Base-by-base conservation (phyloP, 2,113 vertebrate genomes). In the Solea senegalensis region DNA sequence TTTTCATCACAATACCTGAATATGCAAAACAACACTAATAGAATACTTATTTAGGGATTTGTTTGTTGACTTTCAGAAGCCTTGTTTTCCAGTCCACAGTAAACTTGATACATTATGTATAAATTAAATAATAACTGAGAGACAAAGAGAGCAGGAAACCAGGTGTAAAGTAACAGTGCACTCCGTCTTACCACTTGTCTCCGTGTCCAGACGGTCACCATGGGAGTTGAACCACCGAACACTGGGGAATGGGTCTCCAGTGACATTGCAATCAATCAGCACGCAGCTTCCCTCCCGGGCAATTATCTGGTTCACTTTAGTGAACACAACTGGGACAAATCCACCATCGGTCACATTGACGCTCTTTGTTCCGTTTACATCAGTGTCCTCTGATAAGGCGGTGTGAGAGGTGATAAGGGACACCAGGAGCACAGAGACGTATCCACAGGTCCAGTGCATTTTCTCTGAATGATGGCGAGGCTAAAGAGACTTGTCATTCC, bases 171-270 rank as follows among this genome's bases (percentile, higher is more conserved):
- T 68, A 50, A 57, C 64, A 51, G 56, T 12, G 9, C 8, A 2
- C 3, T 15, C 0, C 34, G 15, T 71, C 90, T 91, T 66, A 94
- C 84, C 90, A 0, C 82, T 81, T 0, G 78, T 88, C 0, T 95
- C 93, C 1, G 93, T 93, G 72, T 94, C 91, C 81, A 98, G 90
- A 59, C 94, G 89, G 55, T 16, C 86, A 48, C 97, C 95, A 0
- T 96, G 93, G 45, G 97, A 99, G 86, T 97, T 97, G 88, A 96
- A 98, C 98, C 98, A 99, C 61, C 92, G 93, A 75, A 97, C 92
- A 0, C 44, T 93, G 13, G 95, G 98, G 39, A 91, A 86, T 1
- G 98, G 98, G 10, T 95, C 90, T 68, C 96, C 98, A 9, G 91
- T 94, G 81, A 97, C 88, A 8, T 96, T 99, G 88, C 98, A 99